Evolutionary conservation across 2,888 invertebrate species (phyloP), one percentile per base, ranked within the genome.

Genomic region (Tubulanus polymorphus): DNA sequence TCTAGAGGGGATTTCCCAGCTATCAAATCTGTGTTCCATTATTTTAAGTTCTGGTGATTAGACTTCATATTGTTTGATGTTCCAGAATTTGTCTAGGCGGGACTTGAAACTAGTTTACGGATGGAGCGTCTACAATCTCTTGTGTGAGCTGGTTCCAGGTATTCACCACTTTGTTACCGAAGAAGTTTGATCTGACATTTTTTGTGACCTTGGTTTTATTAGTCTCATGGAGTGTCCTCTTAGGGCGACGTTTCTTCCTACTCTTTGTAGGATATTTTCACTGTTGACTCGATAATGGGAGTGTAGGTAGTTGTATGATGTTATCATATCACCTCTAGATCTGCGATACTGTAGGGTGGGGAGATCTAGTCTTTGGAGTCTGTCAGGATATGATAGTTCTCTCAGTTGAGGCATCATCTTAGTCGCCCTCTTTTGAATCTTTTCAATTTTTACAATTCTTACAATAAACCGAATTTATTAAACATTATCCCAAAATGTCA

Each of bases 381-480:
- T 3, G 25, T 57, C 49, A 37, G 27, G 18, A 49, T 52, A 60
- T 2, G 12, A 5, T 30, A 48, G 23, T n/a, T 54, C 45, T 28
- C 28, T 48, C 37, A 57, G 28, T 8, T 27, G n/a, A 5, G 45
- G 49, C 30, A 51, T 25, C 51, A 56, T 29, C 29, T 30, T 53
- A 12, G 53, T 53, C 2, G 50, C 53, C 37, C 46, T 29, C n/a
- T 48, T 32, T 47, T 53, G 53, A 10, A 59, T 53, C 37, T 59
- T 59, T 25, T 54, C 53, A 2, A 50, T 20, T 15, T 29, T 27
- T 20, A 37, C 32, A 23, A 50, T 56, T n/a, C n/a, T n/a, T n/a
- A n/a, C n/a, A n/a, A n/a, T n/a, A n/a, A n/a, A n/a, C n/a, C n/a
- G n/a, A n/a, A n/a, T n/a, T n/a, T n/a, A n/a, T n/a, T n/a, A n/a